Conservation (phyloP, 2,797 vertebrate genomes). For the Champsocephalus gunnari region DNA sequence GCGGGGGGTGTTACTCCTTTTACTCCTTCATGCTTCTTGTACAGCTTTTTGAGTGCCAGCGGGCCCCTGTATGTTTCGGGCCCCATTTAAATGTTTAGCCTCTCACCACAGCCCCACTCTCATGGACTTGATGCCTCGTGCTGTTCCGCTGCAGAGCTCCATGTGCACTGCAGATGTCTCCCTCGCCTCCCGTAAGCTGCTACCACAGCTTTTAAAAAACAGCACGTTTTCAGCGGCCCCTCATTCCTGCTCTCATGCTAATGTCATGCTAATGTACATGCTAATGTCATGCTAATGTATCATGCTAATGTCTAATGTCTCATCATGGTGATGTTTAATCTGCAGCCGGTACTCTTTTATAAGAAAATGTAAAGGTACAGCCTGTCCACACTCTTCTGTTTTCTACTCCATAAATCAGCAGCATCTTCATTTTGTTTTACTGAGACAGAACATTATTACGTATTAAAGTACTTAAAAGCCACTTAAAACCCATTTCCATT, state of each 20-base stretch:
- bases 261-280: not conserved
- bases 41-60: constrained; percentile 76
- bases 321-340: constrained; percentile 57
- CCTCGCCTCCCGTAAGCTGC: constrained; percentile 42
- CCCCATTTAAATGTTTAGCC: constrained; percentile 64
- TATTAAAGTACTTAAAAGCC: constrained; percentile 17
- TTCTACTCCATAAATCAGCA: constrained; percentile 42
- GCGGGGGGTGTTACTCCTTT: constrained; percentile 35
- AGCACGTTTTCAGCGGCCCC: constrained; percentile 39
- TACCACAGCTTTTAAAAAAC: constrained; percentile 45
- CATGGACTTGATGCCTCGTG: constrained; percentile 55
- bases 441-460: constrained; percentile 31
- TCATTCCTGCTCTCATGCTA: constrained; percentile 32
- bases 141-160: constrained; percentile 68
- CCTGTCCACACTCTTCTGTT: constrained; percentile 56
- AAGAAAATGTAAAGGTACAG: constrained; percentile 23
- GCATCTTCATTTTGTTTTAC: constrained; percentile 36
- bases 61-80: constrained; percentile 59
- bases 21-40: constrained; percentile 66
- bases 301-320: not conserved
- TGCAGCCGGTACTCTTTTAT: constrained; percentile 50
- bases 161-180: constrained; percentile 69
- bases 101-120: constrained; percentile 32
- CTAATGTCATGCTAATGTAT: too few species aligned
- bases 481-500: constrained; percentile 19